Conservation (phyloP, 1,140 invertebrate species). For the Calosoma granatense region DNA sequence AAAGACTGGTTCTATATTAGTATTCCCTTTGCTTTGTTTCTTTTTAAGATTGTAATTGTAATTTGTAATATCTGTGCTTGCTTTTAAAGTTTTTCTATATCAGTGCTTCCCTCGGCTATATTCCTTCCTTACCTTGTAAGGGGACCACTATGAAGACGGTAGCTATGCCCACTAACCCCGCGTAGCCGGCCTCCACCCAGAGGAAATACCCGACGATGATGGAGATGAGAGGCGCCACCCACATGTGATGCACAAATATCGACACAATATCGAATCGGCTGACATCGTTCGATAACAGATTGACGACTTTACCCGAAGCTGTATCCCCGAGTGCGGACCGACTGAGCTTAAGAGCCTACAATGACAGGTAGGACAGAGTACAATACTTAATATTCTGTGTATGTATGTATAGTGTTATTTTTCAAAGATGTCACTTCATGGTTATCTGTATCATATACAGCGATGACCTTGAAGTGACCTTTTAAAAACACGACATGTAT, state of each 20-base stretch:
- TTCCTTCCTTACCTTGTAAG: conserved; percentile 49
- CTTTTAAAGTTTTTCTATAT: not conserved
- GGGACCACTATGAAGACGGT: conserved; percentile 61
- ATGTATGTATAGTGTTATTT: too few relatives aligned
- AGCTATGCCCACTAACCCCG: conserved; percentile 56
- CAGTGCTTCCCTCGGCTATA: too few relatives aligned
- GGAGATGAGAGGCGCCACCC: conserved; percentile 54
- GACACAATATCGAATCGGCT: conserved; percentile 51
- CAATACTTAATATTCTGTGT: too few relatives aligned
- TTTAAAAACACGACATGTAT: too few relatives aligned
- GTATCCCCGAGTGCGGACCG: conserved; percentile 60
- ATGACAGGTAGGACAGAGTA: conserved; percentile 11
- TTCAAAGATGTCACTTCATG: too few relatives aligned
- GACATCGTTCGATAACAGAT: conserved; percentile 71
- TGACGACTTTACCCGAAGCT: conserved; percentile 75
- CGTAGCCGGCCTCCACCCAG: conserved; percentile 50
- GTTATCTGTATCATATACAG: too few relatives aligned
- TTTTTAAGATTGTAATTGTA: not conserved
- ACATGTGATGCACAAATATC: conserved; percentile 49
- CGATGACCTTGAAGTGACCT: too few relatives aligned
- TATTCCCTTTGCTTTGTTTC: too few relatives aligned
- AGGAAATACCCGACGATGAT: conserved; percentile 52
- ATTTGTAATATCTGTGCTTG: not conserved
- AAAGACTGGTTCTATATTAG: too few relatives aligned
- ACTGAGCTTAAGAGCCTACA: conserved; percentile 47